A percentile compares a stretch with the other conserved stretches of the same genome.
Conservation (phyloP, 2,797 vertebrate species). For the Adelosebastes latens region DNA sequence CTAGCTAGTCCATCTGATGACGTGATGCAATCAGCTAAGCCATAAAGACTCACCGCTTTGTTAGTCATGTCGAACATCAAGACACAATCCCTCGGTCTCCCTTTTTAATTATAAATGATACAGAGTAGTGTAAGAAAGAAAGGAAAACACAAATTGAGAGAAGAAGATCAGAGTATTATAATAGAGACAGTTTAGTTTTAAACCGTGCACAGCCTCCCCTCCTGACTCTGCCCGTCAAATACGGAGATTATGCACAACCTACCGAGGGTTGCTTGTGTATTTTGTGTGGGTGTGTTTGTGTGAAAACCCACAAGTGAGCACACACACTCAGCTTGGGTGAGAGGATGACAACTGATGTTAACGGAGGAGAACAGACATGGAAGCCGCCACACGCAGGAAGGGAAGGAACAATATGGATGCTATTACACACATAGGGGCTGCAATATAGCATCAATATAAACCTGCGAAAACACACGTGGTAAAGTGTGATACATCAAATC, state of each 20-base stretch:
- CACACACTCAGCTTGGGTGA: slow-evolving; percentile 49
- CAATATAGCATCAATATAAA: slow-evolving; percentile 17
- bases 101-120: not conserved
- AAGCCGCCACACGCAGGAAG: slow-evolving; percentile 17
- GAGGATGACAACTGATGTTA: slow-evolving; percentile 62
- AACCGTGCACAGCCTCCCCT: not conserved
- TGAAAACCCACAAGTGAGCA: slow-evolving; percentile 45
- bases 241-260: slow-evolving; percentile 4
- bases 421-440: not conserved
- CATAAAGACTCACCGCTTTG: not conserved
- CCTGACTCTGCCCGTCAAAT: slow-evolving; percentile 18
- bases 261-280: not conserved
- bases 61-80: not conserved
- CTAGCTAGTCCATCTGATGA: not conserved
- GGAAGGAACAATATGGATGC: slow-evolving; percentile 25
- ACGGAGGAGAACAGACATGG: slow-evolving; percentile 42
- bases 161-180: not conserved
- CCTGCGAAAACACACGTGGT: not conserved
- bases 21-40: not conserved
- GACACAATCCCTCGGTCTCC: not conserved
- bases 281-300: slow-evolving; percentile 6
- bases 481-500: slow-evolving; percentile 10
- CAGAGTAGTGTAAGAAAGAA: not conserved
- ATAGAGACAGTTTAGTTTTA: slow-evolving; percentile 11
- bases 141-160: not conserved